Evolutionary conservation across 2,113 vertebrate genomes (phyloP).

Genomic region (Xiphias gladius): DNA sequence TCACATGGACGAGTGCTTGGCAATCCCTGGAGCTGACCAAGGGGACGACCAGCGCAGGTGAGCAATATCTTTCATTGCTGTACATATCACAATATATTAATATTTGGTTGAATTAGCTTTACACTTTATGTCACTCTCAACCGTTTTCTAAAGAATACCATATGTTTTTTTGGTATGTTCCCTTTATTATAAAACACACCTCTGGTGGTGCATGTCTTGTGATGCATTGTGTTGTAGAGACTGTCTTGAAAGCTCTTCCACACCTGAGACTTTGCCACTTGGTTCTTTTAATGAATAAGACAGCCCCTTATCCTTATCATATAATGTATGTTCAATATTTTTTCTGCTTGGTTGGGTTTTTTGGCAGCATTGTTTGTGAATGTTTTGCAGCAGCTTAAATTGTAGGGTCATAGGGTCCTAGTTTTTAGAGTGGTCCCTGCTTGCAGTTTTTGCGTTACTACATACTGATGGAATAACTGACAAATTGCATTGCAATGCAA

Average conservation of each 20-base stretch:
- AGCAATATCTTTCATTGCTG: background rate
- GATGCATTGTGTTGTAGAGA: background rate
- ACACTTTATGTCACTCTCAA: background rate
- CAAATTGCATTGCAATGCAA: no score
- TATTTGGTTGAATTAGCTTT: background rate
- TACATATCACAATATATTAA: conserved; percentile 1
- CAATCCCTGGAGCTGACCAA: conserved; percentile 88
- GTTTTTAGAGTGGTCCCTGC: no score
- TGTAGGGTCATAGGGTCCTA: no score
- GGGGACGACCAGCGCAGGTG: conserved; percentile 93
- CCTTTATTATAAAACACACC: background rate
- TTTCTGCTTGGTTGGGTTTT: no score
- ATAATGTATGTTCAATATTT: background rate
- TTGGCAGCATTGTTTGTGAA: background rate
- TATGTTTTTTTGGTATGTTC: no score
- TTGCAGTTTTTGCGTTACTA: no score
- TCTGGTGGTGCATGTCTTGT: background rate
- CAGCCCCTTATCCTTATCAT: background rate
- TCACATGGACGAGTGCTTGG: conserved; percentile 95
- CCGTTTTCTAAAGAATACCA: no score
- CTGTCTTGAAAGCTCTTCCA: no score
- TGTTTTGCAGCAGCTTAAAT: background rate
- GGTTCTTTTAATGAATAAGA: background rate
- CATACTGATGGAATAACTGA: no score
- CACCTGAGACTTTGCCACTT: no score